phyloP scores from a whole-genome alignment of 2,113 vertebrate genomes.

The Paracanthobrama guichenoti region DNA sequence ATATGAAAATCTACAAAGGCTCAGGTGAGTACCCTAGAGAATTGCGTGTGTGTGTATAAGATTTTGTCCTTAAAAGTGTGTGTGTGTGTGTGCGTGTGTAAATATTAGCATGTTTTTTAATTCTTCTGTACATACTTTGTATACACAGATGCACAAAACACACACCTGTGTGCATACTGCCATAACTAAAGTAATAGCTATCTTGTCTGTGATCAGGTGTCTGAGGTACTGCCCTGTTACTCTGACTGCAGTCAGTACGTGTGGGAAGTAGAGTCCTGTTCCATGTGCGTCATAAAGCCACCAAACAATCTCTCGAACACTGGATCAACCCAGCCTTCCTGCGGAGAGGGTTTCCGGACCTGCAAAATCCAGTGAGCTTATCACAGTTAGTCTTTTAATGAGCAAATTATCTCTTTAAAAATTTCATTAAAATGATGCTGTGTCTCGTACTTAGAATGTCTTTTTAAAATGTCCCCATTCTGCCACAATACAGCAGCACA shows the following conservation, averaged over 20 bases:
- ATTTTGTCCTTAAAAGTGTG: not conserved
- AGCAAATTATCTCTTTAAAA: slow-evolving; percentile 2
- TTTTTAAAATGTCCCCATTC: slow-evolving; percentile 14
- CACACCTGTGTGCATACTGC: not conserved
- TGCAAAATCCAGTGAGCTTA: slow-evolving; percentile 78
- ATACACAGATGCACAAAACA: not conserved
- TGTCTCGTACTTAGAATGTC: not conserved
- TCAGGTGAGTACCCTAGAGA: slow-evolving; percentile 78
- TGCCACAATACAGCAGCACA: not conserved
- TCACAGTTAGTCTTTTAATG: not conserved
- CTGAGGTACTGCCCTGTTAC: slow-evolving; percentile 84
- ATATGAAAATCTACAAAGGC: slow-evolving; percentile 86
- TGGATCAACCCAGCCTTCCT: slow-evolving; percentile 59
- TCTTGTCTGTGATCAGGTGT: slow-evolving; percentile 72
- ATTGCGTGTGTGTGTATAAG: not conserved
- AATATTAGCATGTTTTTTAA: not conserved
- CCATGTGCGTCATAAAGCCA: slow-evolving; percentile 78
- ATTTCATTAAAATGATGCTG: not conserved
- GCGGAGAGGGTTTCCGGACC: slow-evolving; percentile 81
- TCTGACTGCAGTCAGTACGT: slow-evolving; percentile 81
- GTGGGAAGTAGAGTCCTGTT: slow-evolving; percentile 81
- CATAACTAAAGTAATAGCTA: not conserved
- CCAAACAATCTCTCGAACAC: slow-evolving; percentile 66
- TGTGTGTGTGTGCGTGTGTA: not conserved
- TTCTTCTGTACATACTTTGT: not conserved